phyloP scores from a whole-genome alignment of 2,888 invertebrate species.

The Andricus quercusramuli region DNA sequence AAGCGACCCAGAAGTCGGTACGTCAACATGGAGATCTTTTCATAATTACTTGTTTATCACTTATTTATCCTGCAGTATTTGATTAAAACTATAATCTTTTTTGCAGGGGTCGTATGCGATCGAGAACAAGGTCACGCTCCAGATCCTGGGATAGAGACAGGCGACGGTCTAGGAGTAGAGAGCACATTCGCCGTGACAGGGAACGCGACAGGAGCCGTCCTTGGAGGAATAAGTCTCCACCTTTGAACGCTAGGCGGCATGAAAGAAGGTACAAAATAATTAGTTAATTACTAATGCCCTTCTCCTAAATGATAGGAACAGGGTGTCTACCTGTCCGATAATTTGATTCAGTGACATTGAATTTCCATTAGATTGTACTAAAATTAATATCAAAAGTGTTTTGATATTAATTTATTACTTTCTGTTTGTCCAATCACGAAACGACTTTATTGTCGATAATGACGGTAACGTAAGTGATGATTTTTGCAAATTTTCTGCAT shows the following conservation, averaged over 20 bases:
- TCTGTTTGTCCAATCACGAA: too few species aligned
- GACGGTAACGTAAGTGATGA: too few species aligned
- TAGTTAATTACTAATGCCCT: neutral
- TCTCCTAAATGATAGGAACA: too few species aligned
- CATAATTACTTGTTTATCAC: neutral
- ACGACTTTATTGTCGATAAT: too few species aligned
- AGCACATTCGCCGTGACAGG: slow-evolving; percentile 76
- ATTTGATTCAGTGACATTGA: too few species aligned
- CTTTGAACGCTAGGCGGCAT: slow-evolving; percentile 77
- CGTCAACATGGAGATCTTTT: slow-evolving; percentile 29
- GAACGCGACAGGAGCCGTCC: slow-evolving; percentile 78
- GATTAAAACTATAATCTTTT: neutral
- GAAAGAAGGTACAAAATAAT: slow-evolving; percentile 76
- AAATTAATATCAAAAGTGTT: too few species aligned
- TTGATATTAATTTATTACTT: too few species aligned
- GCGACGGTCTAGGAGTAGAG: slow-evolving; percentile 78
- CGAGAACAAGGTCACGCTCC: slow-evolving; percentile 79
- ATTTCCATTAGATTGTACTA: too few species aligned
- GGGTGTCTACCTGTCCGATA: too few species aligned
- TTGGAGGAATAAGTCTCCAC: slow-evolving; percentile 83
- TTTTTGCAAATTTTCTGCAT: too few species aligned
- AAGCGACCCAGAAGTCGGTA: slow-evolving; percentile 76
- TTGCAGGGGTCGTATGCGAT: slow-evolving; percentile 72
- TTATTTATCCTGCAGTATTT: neutral
- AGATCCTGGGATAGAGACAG: slow-evolving; percentile 82